phyloP scores from a whole-genome alignment of 2,888 invertebrate genomes.

The Alloscopus bannaensis region DNA sequence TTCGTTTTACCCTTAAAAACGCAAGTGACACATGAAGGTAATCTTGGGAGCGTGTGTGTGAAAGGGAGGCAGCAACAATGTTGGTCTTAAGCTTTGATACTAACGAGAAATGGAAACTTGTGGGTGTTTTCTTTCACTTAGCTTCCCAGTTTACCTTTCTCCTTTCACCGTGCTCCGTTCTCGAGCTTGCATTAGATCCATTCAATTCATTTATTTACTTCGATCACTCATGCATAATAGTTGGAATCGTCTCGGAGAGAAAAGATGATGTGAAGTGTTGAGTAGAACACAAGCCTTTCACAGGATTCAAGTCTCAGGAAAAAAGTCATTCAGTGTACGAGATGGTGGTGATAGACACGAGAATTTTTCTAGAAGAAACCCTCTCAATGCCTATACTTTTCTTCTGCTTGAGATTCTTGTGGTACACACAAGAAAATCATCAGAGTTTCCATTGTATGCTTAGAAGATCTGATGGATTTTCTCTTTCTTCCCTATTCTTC shows the following conservation, averaged over 20 bases:
- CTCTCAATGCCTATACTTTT: conserved; percentile 1
- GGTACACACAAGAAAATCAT: conserved; percentile 22
- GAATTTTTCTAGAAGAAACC: neutral
- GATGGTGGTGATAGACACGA: too few species aligned
- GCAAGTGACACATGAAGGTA: too few species aligned
- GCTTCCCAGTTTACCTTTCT: conserved; percentile 47
- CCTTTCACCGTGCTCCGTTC: conserved; percentile 25
- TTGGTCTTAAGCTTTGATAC: conserved; percentile 50
- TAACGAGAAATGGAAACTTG: conserved; percentile 14
- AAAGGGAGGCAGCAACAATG: conserved; percentile 25
- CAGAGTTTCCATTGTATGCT: conserved; percentile 20
- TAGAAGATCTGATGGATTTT: conserved; percentile 19
- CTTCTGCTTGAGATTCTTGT: conserved; percentile 12
- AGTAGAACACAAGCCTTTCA: too few species aligned
- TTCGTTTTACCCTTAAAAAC: too few species aligned
- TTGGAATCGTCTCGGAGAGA: too few species aligned
- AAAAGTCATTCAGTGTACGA: conserved; percentile 9
- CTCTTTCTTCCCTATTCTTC: conserved; percentile 12
- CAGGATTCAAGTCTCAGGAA: neutral
- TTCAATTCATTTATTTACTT: conserved; percentile 49
- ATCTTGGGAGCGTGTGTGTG: conserved; percentile 1
- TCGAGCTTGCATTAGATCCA: conserved; percentile 20
- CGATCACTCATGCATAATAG: conserved; percentile 57
- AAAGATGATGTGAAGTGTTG: too few species aligned
- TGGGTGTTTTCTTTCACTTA: conserved; percentile 61